Percentiles rank a stretch among this genome's conserved stretches.
phyloP scores from a whole-genome alignment of 2,888 invertebrate genomes.

The Drosophila villosipedis region DNA sequence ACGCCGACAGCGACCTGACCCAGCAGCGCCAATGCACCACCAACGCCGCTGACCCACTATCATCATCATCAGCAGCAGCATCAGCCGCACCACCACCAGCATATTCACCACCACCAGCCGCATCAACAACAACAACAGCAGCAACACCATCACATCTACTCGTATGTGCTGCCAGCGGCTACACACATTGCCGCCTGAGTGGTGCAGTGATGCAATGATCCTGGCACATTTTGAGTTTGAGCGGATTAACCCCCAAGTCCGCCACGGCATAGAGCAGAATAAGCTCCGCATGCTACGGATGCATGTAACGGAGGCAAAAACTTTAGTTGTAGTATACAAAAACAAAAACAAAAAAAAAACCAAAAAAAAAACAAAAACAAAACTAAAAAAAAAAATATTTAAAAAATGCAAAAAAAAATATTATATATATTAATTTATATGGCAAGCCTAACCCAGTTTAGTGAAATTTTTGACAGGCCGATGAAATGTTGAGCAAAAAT shows the following conservation, averaged over 20 bases:
- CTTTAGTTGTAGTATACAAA: constrained; percentile 63
- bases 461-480: constrained; percentile 75
- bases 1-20: constrained; percentile 86
- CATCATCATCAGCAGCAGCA: constrained; percentile 63
- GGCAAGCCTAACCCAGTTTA: constrained; percentile 74
- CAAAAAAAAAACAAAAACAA: constrained; percentile 44
- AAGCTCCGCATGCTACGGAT: constrained; percentile 74
- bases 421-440: constrained; percentile 50
- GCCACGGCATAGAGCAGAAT: constrained; percentile 53
- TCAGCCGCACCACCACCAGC: constrained; percentile 35
- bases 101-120: constrained; percentile 39
- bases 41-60: constrained; percentile 59
- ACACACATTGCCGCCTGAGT: constrained; percentile 83
- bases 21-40: constrained; percentile 75
- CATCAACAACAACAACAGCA: constrained; percentile 29
- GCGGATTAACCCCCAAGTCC: constrained; percentile 34
- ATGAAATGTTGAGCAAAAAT: constrained; percentile 44
- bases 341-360: constrained; percentile 33
- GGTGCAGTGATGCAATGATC: constrained; percentile 31
- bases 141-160: constrained; percentile 73
- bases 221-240: constrained; percentile 69
- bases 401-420: constrained; percentile 50
- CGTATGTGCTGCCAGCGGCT: constrained; percentile 84
- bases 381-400: constrained; percentile 46
- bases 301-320: constrained; percentile 61